Evolutionary conservation across 2,797 vertebrate species (phyloP).

Genomic region (Sebastes oblongus): DNA sequence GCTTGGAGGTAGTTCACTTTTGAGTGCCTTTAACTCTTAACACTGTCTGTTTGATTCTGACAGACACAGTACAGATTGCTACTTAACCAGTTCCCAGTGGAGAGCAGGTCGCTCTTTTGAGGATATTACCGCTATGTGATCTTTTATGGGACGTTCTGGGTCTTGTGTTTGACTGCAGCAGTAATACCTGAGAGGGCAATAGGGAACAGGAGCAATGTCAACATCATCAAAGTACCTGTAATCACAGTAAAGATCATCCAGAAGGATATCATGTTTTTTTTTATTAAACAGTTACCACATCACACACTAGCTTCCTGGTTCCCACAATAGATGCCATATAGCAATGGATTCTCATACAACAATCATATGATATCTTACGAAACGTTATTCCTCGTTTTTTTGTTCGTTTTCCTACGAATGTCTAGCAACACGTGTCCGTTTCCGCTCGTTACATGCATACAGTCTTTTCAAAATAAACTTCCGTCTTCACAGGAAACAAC

Average conservation of each 20-base stretch:
- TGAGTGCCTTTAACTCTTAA: slow-evolving; percentile 42
- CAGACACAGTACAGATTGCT: slow-evolving; percentile 21
- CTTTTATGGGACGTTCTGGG: slow-evolving; percentile 12
- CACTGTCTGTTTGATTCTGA: slow-evolving; percentile 24
- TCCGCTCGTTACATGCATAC: too few relatives aligned
- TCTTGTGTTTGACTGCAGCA: slow-evolving; percentile 15
- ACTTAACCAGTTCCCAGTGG: slow-evolving; percentile 9
- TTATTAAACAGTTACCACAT: slow-evolving; percentile 8
- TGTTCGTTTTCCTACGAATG: too few relatives aligned
- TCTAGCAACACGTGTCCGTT: too few relatives aligned
- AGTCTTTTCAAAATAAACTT: too few relatives aligned
- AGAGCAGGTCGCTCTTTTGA: slow-evolving; percentile 2
- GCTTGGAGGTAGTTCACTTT: slow-evolving; percentile 53
- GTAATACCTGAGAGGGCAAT: slow-evolving; percentile 9
- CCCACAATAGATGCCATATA: background rate
- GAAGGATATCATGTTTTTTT: slow-evolving; percentile 8
- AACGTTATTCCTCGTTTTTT: too few relatives aligned
- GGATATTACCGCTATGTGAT: slow-evolving; percentile 6
- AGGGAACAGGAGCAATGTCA: background rate
- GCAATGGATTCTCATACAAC: background rate
- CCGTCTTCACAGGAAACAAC: too few relatives aligned
- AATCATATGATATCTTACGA: too few relatives aligned
- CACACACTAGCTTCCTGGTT: background rate
- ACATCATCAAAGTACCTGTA: slow-evolving; percentile 15
- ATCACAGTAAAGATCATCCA: slow-evolving; percentile 9